Evolutionary conservation across 2,113 vertebrate species (phyloP).

Genomic region (Raphicerus campestris): DNA sequence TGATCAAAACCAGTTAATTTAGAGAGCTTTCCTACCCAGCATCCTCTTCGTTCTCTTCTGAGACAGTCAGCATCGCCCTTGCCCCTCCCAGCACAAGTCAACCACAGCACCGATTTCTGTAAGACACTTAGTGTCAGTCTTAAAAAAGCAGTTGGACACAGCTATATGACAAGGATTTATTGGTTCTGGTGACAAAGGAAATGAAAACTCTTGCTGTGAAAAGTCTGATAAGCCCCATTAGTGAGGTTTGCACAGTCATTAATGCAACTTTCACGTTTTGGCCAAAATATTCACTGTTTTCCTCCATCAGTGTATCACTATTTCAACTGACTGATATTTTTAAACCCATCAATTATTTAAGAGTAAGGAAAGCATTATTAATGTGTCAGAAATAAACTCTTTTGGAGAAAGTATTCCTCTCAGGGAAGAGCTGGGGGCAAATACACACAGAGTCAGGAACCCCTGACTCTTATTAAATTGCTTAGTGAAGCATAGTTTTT

Average conservation of each 20-base stretch:
- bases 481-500: not conserved
- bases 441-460: not conserved
- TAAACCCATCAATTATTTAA: conserved; percentile 42
- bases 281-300: not conserved
- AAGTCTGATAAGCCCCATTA: not conserved
- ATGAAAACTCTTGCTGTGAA: not conserved
- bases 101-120: not conserved
- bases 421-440: not conserved
- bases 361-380: not conserved
- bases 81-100: not conserved
- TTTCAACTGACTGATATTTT: conserved; percentile 12
- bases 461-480: not conserved
- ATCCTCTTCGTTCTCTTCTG: not conserved
- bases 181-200: not conserved
- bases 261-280: not conserved
- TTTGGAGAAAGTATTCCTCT: not conserved
- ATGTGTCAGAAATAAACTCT: not conserved
- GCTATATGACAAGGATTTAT: not conserved
- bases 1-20: not conserved
- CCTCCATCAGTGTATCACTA: not conserved
- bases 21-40: not conserved
- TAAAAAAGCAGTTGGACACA: not conserved
- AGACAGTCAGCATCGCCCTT: not conserved
- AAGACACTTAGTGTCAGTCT: not conserved
- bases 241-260: not conserved